phyloP scores from a whole-genome alignment of 2,113 vertebrate species.

The Phasianus colchicus region DNA sequence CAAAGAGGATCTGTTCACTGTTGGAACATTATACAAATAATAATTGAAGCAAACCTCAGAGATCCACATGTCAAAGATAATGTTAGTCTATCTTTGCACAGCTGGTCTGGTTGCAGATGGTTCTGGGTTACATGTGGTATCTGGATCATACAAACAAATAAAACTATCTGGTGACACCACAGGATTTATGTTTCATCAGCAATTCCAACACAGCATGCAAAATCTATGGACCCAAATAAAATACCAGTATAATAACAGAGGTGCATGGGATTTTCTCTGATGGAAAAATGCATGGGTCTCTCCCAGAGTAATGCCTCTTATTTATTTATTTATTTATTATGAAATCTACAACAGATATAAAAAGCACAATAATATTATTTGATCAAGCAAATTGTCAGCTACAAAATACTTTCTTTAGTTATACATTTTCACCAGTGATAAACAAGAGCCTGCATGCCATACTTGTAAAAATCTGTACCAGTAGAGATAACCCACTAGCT shows the following conservation, averaged over 20 bases:
- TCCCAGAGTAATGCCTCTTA: no score
- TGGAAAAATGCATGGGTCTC: neutral
- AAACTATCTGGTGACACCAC: neutral
- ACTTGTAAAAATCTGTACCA: no score
- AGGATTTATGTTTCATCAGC: neutral
- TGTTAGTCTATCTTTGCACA: neutral
- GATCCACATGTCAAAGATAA: neutral
- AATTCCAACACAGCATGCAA: neutral
- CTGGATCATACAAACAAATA: neutral
- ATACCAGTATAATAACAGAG: neutral
- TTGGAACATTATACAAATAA: neutral
- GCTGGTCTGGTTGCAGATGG: rapidly evolving
- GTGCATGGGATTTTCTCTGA: neutral
- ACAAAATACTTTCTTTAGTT: no score
- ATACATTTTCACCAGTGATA: no score
- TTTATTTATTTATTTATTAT: no score
- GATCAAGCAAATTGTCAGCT: no score
- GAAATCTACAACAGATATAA: no score
- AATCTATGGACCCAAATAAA: neutral
- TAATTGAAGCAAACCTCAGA: neutral
- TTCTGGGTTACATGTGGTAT: neutral
- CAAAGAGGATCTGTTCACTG: neutral
- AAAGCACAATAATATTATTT: no score
- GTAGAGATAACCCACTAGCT: no score
- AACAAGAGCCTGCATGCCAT: no score